Evolutionary conservation across 2,888 invertebrate species (phyloP), one percentile per base, ranked within the genome.

Genomic region (Marasmarcha lunaedactyla): DNA sequence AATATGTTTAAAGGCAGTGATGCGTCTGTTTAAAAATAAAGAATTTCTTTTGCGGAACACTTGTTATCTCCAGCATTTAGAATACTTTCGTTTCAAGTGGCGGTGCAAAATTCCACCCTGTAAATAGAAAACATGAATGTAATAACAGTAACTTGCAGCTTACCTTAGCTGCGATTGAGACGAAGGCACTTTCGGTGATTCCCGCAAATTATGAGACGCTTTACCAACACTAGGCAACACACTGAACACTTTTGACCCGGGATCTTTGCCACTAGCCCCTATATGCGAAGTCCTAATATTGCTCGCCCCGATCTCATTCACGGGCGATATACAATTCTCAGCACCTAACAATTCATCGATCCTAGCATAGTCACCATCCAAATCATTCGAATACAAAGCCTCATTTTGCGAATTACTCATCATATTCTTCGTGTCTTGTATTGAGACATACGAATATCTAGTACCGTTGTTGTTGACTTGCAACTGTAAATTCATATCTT

Each of bases 381-480:
- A 63, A 44, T 79, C 79, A 14, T 79, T 79, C 0, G 72, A 74
- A 41, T 84, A 81, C 39, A 81, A 52, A 1, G 62, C 79, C 45
- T 81, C 83, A 44, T 83, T 83, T 49, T 79, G 78, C 0, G 77
- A 79, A 45, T 83, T 83, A 44, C 78, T 78, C 76, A 83, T 81
- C 7, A 78, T 77, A 11, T 61, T 77, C 42, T 73, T 83, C 0
- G 78, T 71, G 37, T 84, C 84, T 14, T 81, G 81, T 1, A 79
- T 78, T 0, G 84, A 77, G 0, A 84, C 81, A 44, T 84, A 84
- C 0, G 84, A 81, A 43, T 83, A 84, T 15, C 72, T 63, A 0
- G 83, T 78, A 0, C 84, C 84, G 53, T 78, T 79, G 40, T 81
- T 84, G 33, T 83, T 84, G 0, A 84, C 84, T 54, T 84, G 84